phyloP scores from a whole-genome alignment of 2,888 invertebrate genomes.

The Cerastoderma edule region DNA sequence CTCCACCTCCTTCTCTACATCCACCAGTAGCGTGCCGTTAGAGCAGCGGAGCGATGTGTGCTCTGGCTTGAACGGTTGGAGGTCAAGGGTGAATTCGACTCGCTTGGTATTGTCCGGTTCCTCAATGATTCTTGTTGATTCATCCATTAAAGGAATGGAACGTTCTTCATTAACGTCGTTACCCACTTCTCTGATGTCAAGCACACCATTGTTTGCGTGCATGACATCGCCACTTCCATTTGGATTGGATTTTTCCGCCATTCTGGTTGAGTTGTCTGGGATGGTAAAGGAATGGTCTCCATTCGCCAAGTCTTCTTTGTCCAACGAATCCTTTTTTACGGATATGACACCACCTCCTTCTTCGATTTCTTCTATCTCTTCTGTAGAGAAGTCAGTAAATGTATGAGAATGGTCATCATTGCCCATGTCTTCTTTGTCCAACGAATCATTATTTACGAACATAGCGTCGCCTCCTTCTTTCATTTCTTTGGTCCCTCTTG shows the following conservation, averaged over 20 bases:
- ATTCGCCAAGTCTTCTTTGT: neutral
- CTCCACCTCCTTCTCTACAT: constrained; percentile 2
- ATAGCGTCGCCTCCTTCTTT: neutral
- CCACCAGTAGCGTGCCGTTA: neutral
- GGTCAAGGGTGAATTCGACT: neutral
- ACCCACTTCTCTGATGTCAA: neutral
- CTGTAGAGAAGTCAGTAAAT: too few relatives aligned
- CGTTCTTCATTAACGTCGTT: neutral
- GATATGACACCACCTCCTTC: neutral
- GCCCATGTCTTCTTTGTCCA: neutral
- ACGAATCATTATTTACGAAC: neutral
- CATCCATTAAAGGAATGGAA: constrained; percentile 1
- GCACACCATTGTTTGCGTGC: neutral
- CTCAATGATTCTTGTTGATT: neutral
- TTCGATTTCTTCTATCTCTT: neutral
- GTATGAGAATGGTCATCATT: neutral
- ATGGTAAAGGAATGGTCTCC: neutral
- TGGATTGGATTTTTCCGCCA: neutral
- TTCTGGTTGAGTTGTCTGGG: neutral
- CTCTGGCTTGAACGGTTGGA: neutral
- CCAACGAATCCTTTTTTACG: neutral
- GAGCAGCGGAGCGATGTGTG: constrained; percentile 11
- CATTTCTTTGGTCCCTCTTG: neutral
- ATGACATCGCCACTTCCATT: neutral
- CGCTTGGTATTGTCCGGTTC: constrained; percentile 1